phyloP scores from a whole-genome alignment of 2,797 vertebrate species.

The Emys orbicularis region DNA sequence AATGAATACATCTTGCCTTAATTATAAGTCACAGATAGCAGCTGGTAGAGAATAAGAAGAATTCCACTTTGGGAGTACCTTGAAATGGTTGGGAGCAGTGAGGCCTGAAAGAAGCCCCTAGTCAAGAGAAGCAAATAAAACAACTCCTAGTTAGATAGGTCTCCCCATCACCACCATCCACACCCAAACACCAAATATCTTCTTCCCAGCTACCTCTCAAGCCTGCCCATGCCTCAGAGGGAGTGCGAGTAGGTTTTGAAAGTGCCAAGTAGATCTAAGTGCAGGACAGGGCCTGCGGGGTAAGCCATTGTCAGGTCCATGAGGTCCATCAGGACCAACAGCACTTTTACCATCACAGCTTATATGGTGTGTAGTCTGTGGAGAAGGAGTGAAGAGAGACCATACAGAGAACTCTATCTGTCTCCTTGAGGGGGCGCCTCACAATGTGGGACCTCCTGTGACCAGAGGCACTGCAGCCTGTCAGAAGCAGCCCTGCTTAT shows the following conservation, averaged over 20 bases:
- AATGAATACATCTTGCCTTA: not conserved
- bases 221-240: not conserved
- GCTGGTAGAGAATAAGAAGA: not conserved
- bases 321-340: not conserved
- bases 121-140: not conserved
- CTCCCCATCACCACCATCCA: not conserved
- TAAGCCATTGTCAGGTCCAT: not conserved
- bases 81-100: not conserved
- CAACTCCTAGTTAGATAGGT: fast-evolving
- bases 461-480: not conserved
- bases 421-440: not conserved
- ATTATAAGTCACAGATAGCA: not conserved
- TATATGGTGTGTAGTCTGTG: not conserved
- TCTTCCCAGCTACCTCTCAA: not conserved
- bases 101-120: not conserved
- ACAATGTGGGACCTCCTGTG: not conserved
- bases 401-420: not conserved
- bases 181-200: not conserved
- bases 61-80: not conserved
- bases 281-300: not conserved
- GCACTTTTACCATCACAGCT: not conserved
- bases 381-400: not conserved
- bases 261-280: not conserved
- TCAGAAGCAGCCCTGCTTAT: not conserved
- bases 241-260: not conserved